Evolutionary conservation across 1,140 invertebrate species (phyloP).

Genomic region (Brachionus rubens): DNA sequence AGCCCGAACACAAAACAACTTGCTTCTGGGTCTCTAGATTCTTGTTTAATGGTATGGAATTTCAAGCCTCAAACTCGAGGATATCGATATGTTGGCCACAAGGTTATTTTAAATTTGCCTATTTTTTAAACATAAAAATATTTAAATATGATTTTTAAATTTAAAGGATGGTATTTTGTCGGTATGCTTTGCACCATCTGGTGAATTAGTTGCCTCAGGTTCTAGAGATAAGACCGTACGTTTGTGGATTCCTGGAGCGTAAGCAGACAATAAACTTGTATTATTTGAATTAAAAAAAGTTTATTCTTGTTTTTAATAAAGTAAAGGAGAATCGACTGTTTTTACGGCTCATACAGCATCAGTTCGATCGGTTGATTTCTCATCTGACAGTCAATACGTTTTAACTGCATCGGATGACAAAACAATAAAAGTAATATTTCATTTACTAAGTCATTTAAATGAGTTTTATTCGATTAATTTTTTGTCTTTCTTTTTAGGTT

Average conservation of each 20-base stretch:
- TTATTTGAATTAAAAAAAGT: not conserved
- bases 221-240: conserved; percentile 77
- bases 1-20: conserved; percentile 72
- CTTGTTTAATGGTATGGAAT: conserved; percentile 77
- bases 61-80: conserved; percentile 63
- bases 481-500: conserved; percentile 49
- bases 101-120: conserved; percentile 53
- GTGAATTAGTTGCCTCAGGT: conserved; percentile 74
- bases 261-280: conserved; percentile 59
- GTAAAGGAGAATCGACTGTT: conserved; percentile 65
- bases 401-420: conserved; percentile 84
- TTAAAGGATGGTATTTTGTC: conserved; percentile 61
- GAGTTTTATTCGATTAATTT: not conserved
- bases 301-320: conserved; percentile 48
- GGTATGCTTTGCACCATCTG: conserved; percentile 74
- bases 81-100: conserved; percentile 61
- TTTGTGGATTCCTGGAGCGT: conserved; percentile 78
- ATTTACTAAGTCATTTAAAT: not conserved
- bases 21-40: conserved; percentile 72
- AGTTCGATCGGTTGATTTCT: conserved; percentile 75
- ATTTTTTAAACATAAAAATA: not conserved
- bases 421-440: conserved; percentile 65
- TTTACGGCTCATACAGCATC: conserved; percentile 75
- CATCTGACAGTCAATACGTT: conserved; percentile 70
- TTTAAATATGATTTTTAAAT: not conserved